These are phyloP conservation scores for Pachyramphus minor DNA, from an alignment of 2,113 vertebrate species.

Conservation along the genomic window DNA sequence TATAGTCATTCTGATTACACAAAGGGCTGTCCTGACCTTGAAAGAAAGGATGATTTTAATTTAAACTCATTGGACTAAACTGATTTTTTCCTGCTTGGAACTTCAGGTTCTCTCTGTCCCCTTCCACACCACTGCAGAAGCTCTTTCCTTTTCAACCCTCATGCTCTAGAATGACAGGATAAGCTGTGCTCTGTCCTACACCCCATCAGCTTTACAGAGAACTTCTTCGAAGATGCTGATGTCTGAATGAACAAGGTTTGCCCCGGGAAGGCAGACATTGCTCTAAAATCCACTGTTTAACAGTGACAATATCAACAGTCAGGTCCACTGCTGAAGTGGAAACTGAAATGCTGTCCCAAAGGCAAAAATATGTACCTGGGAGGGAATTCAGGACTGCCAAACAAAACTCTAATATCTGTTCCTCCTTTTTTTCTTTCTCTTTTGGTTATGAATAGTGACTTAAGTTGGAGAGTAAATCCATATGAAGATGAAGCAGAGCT, in stretches of 20 bases:
- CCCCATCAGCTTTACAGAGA: not conserved
- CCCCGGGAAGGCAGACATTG: not conserved
- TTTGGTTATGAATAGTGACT: not conserved
- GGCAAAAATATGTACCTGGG: not conserved
- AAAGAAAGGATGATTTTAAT: not conserved
- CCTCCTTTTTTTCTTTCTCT: not conserved
- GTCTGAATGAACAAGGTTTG: not conserved
- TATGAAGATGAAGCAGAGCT: not conserved
- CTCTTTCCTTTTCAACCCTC: not conserved
- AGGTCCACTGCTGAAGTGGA: not conserved
- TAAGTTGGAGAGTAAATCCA: not conserved
- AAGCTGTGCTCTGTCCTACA: not conserved
- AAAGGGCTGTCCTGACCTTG: not conserved
- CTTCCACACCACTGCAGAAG: not conserved
- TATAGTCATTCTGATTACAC: not conserved
- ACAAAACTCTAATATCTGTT: not conserved
- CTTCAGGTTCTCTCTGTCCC: not conserved
- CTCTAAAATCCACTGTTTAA: not conserved
- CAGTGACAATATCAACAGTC: not conserved
- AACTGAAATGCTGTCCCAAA: not conserved
- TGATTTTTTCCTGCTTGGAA: not conserved
- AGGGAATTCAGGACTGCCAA: not conserved
- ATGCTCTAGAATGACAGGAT: not conserved
- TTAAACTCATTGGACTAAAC: not conserved
- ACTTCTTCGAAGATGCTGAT: not conserved